A percentile compares a stretch with the other conserved stretches of the same genome.
Conservation (phyloP, 2,113 vertebrate genomes). For the Archilochus colubris region DNA sequence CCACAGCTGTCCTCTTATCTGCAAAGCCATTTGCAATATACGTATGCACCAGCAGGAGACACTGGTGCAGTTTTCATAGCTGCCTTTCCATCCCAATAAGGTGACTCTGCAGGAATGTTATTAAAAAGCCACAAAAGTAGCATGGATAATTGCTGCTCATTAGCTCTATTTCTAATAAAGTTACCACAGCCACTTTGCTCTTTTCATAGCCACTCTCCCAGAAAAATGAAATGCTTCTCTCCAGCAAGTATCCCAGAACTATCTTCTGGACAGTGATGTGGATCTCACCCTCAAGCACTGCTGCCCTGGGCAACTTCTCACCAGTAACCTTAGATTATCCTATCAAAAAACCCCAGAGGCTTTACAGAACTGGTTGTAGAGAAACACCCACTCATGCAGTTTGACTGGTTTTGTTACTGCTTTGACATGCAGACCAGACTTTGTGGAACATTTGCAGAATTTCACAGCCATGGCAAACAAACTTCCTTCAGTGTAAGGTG, state of each 20-base stretch:
- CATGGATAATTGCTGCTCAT: not conserved
- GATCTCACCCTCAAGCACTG: not conserved
- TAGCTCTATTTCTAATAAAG: not conserved
- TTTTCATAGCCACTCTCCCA: not conserved
- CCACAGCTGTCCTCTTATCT: not conserved
- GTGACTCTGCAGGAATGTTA: not conserved
- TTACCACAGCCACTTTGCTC: not conserved
- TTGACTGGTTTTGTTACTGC: not conserved
- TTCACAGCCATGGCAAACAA: not conserved
- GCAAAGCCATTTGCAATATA: not conserved
- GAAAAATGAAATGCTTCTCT: not conserved
- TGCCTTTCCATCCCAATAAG: not conserved
- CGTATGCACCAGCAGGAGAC: conserved; percentile 51
- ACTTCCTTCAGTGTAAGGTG: not conserved
- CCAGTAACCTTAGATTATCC: not conserved
- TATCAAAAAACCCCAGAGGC: not conserved
- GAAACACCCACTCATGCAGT: not conserved
- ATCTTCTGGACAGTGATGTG: not conserved
- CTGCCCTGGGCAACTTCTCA: not conserved
- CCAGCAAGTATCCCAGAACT: not conserved
- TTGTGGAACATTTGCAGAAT: not conserved
- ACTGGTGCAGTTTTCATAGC: conserved; percentile 33
- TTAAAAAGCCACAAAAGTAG: not conserved
- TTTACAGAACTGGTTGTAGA: not conserved
- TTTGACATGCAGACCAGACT: not conserved